phyloP scores from a whole-genome alignment of 2,888 invertebrate genomes.

The Stenodera caucasica region DNA sequence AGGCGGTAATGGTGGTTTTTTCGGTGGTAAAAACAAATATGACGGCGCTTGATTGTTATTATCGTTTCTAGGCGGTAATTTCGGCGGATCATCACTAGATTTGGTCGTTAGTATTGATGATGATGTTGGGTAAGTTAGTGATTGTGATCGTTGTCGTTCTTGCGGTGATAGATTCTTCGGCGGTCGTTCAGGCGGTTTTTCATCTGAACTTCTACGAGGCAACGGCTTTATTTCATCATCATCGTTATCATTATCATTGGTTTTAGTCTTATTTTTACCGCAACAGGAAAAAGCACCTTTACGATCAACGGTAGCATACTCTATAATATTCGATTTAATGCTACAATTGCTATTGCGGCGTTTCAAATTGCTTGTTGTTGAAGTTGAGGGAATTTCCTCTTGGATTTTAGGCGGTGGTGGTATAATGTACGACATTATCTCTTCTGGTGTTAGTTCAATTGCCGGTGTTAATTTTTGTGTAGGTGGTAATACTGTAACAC shows the following conservation, averaged over 20 bases:
- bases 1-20: slow-evolving; percentile 74
- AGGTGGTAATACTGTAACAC: slow-evolving; percentile 80
- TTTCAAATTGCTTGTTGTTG: slow-evolving; percentile 15
- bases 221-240: slow-evolving; percentile 63
- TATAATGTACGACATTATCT: slow-evolving; percentile 83
- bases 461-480: slow-evolving; percentile 73
- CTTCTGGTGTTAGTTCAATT: slow-evolving; percentile 77
- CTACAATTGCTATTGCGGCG: slow-evolving; percentile 61
- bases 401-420: slow-evolving; percentile 70
- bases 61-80: slow-evolving; percentile 60
- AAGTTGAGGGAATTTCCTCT: slow-evolving; percentile 7
- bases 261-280: slow-evolving; percentile 62
- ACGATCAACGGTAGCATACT: slow-evolving; percentile 72
- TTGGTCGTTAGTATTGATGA: slow-evolving; percentile 33
- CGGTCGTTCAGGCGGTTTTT: slow-evolving; percentile 68
- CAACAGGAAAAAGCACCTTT: slow-evolving; percentile 74
- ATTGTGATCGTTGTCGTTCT: slow-evolving; percentile 60
- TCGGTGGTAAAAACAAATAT: slow-evolving; percentile 64
- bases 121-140: slow-evolving; percentile 49
- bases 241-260: slow-evolving; percentile 49
- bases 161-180: slow-evolving; percentile 61
- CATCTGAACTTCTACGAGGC: slow-evolving; percentile 62
- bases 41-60: slow-evolving; percentile 56
- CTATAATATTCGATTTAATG: slow-evolving; percentile 61
- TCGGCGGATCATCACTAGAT: slow-evolving; percentile 54